Conservation (phyloP, 2,888 invertebrate species). For the Sycophila texana region DNA sequence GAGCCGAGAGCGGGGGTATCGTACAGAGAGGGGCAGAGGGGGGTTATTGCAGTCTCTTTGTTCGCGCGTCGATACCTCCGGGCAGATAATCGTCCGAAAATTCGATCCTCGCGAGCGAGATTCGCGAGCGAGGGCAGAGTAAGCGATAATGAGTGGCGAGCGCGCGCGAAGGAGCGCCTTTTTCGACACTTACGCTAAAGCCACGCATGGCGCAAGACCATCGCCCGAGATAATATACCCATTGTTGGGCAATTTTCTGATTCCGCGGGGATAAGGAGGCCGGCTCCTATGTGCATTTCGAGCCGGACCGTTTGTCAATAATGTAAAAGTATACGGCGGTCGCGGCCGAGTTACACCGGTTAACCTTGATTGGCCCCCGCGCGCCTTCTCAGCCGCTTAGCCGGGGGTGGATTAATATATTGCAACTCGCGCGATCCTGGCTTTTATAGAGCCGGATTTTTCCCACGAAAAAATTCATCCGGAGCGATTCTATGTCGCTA, state of each 20-base stretch:
- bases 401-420: background rate
- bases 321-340: slow-evolving; percentile 43
- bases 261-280: slow-evolving; percentile 45
- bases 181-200: slow-evolving; percentile 29
- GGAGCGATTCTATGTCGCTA: background rate
- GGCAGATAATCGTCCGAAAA: background rate
- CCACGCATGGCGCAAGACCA: slow-evolving; percentile 30
- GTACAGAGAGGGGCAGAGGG: too few species aligned
- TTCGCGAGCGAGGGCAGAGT: background rate
- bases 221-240: slow-evolving; percentile 53
- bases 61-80: background rate
- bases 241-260: slow-evolving; percentile 55
- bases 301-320: slow-evolving; percentile 48
- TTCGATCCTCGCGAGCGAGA: too few species aligned
- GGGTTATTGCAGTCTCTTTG: slow-evolving; percentile 5
- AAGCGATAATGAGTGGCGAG: background rate
- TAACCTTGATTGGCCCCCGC: slow-evolving; percentile 46
- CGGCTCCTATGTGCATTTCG: slow-evolving; percentile 13
- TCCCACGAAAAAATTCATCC: background rate
- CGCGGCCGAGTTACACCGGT: slow-evolving; percentile 24
- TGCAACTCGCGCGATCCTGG: too few species aligned
- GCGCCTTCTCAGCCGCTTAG: background rate
- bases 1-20: background rate
- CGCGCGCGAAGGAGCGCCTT: background rate
- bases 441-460: too few species aligned